Evolutionary conservation across 2,797 vertebrate genomes (phyloP), one percentile per base, ranked within the genome.

Genomic region (Tamandua tetradactyla): DNA sequence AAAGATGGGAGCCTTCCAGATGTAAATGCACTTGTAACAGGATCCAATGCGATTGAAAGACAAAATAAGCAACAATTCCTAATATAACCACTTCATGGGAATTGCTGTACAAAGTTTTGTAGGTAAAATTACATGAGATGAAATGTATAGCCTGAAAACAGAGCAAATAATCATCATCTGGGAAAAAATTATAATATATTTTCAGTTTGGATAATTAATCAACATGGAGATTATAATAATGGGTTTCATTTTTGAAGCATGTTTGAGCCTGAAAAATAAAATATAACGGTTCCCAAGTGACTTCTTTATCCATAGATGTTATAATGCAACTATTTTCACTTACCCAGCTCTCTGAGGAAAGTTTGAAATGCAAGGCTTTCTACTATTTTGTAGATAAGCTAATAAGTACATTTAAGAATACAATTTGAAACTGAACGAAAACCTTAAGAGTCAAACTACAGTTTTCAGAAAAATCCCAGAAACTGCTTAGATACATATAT

Each of bases 211-310:
- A 78, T 18, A 81, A 64, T n/a, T 62, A 93, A 92, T 89, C 30
- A 76, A 83, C n/a, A 82, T 68, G 40, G 86, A 96, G 71, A 79
- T 55, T 75, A 44, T 57, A 37, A 91, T 44, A 66, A 64, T 22
- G 32, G 27, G 12, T 68, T 94, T 89, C 17, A 74, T 68, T 59
- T 93, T 8, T 89, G 9, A 92, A 88, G 87, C 61, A 91, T 66
- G 32, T 93, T 89, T 86, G 62, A 89, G 82, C 27, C 84, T 95
- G 49, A 86, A 89, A 95, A 95, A 75, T 72, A 83, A 88, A 95
- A 87, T n/a, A 71, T 17, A 87, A 80, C 89, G 59, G 15, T 64
- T 87, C 35, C 62, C 44, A 88, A 95, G 7, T 35, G 55, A 82
- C 62, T 71, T 91, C 52, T 57, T 68, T 47, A 94, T n/a, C n/a